Conservation (phyloP, 2,113 vertebrate species). For the Vulpes lagopus region DNA sequence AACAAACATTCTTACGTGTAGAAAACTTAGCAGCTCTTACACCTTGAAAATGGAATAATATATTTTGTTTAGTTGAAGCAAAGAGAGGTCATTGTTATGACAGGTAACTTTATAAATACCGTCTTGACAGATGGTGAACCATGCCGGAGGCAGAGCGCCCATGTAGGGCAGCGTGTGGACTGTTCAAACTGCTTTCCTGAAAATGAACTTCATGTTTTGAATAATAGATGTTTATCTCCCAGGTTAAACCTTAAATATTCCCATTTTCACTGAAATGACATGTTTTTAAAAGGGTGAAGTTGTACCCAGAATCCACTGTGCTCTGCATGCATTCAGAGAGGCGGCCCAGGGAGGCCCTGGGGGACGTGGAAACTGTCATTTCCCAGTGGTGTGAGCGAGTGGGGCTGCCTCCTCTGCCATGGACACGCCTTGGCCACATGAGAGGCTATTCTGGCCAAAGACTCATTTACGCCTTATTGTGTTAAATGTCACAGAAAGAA, state of each 20-base stretch:
- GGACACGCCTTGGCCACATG: rapidly evolving
- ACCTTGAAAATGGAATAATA: not conserved
- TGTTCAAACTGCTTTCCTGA: constrained; percentile 70
- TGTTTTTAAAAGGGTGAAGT: not conserved
- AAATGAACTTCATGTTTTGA: constrained; percentile 73
- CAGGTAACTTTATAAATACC: constrained; percentile 78
- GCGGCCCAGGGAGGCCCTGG: not conserved
- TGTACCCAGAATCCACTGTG: not conserved
- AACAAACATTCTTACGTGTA: not conserved
- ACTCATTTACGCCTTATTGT: not conserved
- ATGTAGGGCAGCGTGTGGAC: not conserved
- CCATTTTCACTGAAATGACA: not conserved
- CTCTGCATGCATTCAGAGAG: not conserved
- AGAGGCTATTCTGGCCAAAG: not conserved
- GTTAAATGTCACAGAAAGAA: not conserved
- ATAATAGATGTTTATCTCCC: constrained; percentile 82
- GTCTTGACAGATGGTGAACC: constrained; percentile 62
- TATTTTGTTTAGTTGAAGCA: constrained; percentile 29
- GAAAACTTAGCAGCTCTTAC: not conserved
- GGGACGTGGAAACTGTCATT: not conserved
- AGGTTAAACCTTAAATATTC: constrained; percentile 45
- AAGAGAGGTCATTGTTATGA: constrained; percentile 59
- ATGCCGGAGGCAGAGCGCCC: constrained; percentile 70
- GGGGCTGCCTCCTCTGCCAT: not conserved
- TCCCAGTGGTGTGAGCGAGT: not conserved